Evolutionary conservation across 2,113 vertebrate species (phyloP).

Genomic region (Rallus limicola): DNA sequence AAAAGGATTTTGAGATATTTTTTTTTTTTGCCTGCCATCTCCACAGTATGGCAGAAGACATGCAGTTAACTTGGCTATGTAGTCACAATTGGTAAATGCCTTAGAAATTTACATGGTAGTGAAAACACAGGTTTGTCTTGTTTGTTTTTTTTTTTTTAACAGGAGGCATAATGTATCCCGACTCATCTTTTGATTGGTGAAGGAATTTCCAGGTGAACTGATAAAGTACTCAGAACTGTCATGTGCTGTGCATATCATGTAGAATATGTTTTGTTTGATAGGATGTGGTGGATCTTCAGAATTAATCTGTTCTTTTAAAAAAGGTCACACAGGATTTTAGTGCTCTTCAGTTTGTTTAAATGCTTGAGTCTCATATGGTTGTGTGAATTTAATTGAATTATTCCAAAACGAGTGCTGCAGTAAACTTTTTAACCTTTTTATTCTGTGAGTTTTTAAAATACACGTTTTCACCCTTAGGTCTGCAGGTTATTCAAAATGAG

Average conservation of each 20-base stretch:
- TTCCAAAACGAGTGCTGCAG: background rate
- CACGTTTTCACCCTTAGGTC: background rate
- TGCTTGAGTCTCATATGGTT: fast-evolving
- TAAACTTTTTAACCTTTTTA: background rate
- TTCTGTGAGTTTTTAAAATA: background rate
- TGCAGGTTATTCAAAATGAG: background rate
- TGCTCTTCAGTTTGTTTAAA: background rate
- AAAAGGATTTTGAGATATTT: background rate
- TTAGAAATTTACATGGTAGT: background rate
- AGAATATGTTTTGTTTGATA: background rate
- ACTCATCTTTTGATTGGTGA: background rate
- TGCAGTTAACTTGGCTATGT: fast-evolving
- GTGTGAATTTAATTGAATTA: background rate
- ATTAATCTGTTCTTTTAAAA: background rate
- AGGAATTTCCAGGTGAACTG: background rate
- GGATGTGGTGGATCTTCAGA: background rate
- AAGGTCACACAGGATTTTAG: background rate
- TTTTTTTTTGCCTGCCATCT: background rate
- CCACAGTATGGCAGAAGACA: background rate
- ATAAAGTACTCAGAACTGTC: background rate
- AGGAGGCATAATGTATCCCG: background rate
- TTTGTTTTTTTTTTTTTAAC: background rate
- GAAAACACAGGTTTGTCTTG: background rate
- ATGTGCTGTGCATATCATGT: background rate
- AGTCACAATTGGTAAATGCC: background rate